Percentiles rank a stretch among this genome's conserved stretches.
These are phyloP conservation scores for Lycodopsis pacificus DNA, from an alignment of 2,797 vertebrate genomes.

Conservation along the genomic window DNA sequence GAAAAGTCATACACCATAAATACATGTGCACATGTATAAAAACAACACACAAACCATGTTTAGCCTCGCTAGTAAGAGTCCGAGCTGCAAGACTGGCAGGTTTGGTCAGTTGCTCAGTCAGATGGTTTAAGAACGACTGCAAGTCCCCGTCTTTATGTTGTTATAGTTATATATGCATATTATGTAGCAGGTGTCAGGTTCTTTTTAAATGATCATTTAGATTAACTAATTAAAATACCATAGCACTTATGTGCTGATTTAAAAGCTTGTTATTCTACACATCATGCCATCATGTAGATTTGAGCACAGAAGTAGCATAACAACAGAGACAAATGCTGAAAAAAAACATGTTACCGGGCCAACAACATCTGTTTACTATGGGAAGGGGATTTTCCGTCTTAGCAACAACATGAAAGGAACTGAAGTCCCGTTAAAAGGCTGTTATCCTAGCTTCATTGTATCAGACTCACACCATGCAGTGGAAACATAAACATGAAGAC, in stretches of 20 bases:
- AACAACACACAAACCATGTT: not conserved
- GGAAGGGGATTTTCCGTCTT: conserved; percentile 46
- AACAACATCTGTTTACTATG: conserved; percentile 48
- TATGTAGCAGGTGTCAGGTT: not conserved
- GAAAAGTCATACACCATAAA: not conserved
- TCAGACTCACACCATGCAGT: conserved; percentile 43
- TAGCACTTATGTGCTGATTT: not conserved
- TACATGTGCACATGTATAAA: too few relatives aligned
- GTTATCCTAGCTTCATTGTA: conserved; percentile 42
- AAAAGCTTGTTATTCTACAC: not conserved
- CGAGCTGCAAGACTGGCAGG: too few relatives aligned
- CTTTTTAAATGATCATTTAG: not conserved
- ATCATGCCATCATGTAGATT: not conserved
- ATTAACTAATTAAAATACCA: not conserved
- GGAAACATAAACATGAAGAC: conserved; percentile 43
- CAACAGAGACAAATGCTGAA: not conserved
- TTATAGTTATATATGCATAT: not conserved
- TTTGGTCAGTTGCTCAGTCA: not conserved
- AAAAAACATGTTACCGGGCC: conserved; percentile 13
- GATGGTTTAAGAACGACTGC: too few relatives aligned
- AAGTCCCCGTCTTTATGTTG: not conserved
- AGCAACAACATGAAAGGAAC: conserved; percentile 50
- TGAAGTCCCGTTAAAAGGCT: conserved; percentile 45
- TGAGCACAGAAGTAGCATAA: not conserved
- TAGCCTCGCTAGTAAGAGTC: not conserved